A percentile compares a stretch with the other conserved stretches of the same genome.
phyloP scores from a whole-genome alignment of 2,113 vertebrate genomes.

The Cromileptes altivelis region DNA sequence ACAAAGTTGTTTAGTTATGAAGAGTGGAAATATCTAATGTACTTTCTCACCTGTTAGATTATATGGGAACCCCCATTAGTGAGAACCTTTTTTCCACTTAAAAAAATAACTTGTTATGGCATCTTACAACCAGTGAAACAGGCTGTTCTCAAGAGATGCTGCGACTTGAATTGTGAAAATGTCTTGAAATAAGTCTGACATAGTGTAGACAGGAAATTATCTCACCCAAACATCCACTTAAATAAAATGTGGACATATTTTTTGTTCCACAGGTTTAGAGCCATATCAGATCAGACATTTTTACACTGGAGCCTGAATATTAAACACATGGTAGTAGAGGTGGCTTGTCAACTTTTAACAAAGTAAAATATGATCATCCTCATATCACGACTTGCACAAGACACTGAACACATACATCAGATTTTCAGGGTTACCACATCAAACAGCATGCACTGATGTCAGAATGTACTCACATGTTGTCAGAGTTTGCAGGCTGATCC shows the following conservation, averaged over 20 bases:
- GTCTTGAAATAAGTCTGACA: background rate
- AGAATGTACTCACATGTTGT: constrained; percentile 63
- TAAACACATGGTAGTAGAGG: background rate
- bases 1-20: background rate
- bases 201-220: background rate
- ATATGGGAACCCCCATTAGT: too few species aligned
- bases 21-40: background rate
- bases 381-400: background rate
- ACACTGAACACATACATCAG: background rate
- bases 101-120: background rate
- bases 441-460: background rate
- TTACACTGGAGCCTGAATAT: background rate
- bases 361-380: background rate
- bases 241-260: background rate
- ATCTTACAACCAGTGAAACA: background rate
- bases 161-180: background rate
- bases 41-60: background rate
- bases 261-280: background rate
- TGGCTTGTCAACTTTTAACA: background rate
- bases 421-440: background rate
- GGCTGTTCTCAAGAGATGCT: background rate
- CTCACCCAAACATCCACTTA: background rate
- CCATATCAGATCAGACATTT: background rate
- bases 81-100: background rate
- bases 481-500: constrained; percentile 28